Evolutionary conservation across 1,140 invertebrate genomes (phyloP), one percentile per base, ranked within the genome.

Genomic region (Lanistes nyassanus): DNA sequence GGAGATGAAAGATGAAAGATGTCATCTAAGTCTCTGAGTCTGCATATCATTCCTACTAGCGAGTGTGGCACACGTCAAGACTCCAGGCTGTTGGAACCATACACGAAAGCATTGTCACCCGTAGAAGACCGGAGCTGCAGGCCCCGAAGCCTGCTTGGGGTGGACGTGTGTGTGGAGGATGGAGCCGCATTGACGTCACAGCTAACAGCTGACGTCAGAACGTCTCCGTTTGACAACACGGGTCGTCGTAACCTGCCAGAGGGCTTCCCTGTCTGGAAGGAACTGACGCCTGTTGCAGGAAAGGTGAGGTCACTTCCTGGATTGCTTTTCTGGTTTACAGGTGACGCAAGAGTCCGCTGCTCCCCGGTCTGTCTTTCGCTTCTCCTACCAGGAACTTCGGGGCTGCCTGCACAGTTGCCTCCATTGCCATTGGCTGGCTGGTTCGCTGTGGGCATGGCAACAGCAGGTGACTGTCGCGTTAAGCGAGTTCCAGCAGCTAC

Each of bases 21-120:
- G 42, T 34, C 62, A 21, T 36, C 9, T 31, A 36, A n/a, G 0
- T 34, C 62, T 65, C 31, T 65, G 9, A 21, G 26, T 65, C 31
- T 31, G 31, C 29, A 5, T 65, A 36, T 65, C 62, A 29, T 62
- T 9, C 62, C 37, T 5, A 16, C 60, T 39, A 72, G 23, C 42
- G 5, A 42, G 39, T 47, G 42, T 16, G 9, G 42, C 42, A 47
- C 9, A 47, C 19, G 42, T 36, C 70, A 72, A 2, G 55, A n/a
- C 6, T 34, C 70, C 34, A 56, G 60, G 31, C n/a, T n/a, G n/a
- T 62, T 34, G 11, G 70, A 72, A 4, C 70, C 70, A 31, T 72
- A 72, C 21, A 42, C 70, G 21, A 72, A 72, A 13, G 70, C 55
- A n/a, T 56, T 72, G 21, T 55, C 53, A 5, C 68, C 68, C 23